Percentiles rank a stretch among this genome's conserved stretches.
phyloP scores from a whole-genome alignment of 2,113 vertebrate species.

The Aviceda subcristata region DNA sequence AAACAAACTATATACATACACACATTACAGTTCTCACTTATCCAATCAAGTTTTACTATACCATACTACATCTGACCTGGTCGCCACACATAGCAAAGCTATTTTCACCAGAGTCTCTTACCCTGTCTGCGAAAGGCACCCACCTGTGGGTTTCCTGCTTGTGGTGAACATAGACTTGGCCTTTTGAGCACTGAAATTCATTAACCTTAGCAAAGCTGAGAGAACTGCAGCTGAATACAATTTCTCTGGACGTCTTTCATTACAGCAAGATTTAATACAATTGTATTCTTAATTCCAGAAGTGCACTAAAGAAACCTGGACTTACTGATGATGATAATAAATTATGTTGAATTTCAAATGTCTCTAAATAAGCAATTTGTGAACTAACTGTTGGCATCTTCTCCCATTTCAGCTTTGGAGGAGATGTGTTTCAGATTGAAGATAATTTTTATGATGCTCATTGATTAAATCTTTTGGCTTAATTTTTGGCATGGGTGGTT shows the following conservation, averaged over 20 bases:
- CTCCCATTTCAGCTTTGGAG: neutral
- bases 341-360: neutral
- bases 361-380: neutral
- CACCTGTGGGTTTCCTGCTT: neutral
- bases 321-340: neutral
- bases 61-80: neutral
- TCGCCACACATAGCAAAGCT: neutral
- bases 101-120: neutral
- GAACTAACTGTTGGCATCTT: neutral
- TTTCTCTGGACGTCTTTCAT: neutral
- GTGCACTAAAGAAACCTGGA: neutral
- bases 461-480: neutral
- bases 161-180: neutral
- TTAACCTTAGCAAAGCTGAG: neutral
- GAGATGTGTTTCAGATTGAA: neutral
- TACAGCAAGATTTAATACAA: neutral
- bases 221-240: neutral
- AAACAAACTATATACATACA: neutral
- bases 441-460: neutral
- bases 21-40: neutral
- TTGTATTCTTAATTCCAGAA: neutral
- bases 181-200: neutral
- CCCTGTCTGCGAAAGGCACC: neutral
- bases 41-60: neutral
- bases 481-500: neutral